Evolutionary conservation across 2,113 vertebrate genomes (phyloP).

Genomic region (Thalassarche chlororhynchos): DNA sequence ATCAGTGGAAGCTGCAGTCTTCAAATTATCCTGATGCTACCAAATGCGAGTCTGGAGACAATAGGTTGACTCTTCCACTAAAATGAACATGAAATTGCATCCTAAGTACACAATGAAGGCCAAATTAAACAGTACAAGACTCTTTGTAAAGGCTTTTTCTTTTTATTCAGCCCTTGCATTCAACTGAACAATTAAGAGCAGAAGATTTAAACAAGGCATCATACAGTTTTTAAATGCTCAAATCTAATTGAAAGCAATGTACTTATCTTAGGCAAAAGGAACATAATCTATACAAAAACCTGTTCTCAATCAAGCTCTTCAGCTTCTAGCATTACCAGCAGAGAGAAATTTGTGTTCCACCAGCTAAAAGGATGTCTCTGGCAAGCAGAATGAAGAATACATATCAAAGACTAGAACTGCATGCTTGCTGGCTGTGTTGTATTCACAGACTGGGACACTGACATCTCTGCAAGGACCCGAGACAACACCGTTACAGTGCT

Average conservation of each 20-base stretch:
- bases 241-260: not conserved
- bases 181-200: not conserved
- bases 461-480: not conserved
- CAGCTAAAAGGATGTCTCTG: not conserved
- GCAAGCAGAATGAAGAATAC: not conserved
- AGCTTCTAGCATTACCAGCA: not conserved
- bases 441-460: not conserved
- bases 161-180: not conserved
- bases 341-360: not conserved
- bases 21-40: conserved; percentile 26
- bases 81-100: conserved; percentile 43
- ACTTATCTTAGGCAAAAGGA: not conserved
- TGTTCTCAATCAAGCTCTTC: conserved; percentile 5
- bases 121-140: not conserved
- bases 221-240: not conserved
- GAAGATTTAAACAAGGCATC: conserved; percentile 4
- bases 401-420: not conserved
- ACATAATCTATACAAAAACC: not conserved
- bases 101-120: conserved; percentile 18
- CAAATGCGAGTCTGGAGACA: conserved; percentile 10
- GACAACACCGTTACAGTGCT: not conserved
- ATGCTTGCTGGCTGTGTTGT: not conserved
- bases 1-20: conserved; percentile 68
- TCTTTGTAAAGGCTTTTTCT: not conserved
- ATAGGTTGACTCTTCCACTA: conserved; percentile 13